Conservation (phyloP, 2,888 invertebrate species). For the Helicoverpa assulta region DNA sequence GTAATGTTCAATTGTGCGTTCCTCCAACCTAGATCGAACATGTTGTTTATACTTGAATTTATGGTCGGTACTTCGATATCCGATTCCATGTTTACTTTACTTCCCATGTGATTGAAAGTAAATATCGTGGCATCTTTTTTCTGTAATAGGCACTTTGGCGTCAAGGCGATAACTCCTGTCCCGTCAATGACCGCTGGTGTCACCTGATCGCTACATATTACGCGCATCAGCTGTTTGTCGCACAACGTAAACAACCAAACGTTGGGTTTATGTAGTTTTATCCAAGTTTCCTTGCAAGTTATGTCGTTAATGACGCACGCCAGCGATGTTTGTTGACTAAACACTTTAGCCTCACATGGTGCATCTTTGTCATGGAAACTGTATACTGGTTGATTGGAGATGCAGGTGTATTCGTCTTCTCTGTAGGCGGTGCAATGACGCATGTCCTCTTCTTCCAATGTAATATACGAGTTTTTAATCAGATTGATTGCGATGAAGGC, state of each 20-base stretch:
- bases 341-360: constrained; percentile 4
- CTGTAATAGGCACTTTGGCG: constrained; percentile 2
- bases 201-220: constrained; percentile 5
- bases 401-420: constrained; percentile 5
- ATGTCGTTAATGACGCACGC: no score
- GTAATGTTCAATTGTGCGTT: constrained; percentile 12
- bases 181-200: neutral
- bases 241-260: constrained; percentile 15
- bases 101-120: constrained; percentile 11
- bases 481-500: constrained; percentile 11
- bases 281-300: no score
- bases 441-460: constrained; percentile 2
- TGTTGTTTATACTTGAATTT: constrained; percentile 6
- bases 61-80: no score
- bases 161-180: no score
- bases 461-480: no score
- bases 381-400: neutral
- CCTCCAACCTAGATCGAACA: constrained; percentile 15
- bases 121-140: constrained; percentile 16
- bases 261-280: no score
- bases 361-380: neutral
- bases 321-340: no score
- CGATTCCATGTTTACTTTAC: no score
- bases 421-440: constrained; percentile 2
- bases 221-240: constrained; percentile 4